Percentiles rank a stretch among this genome's conserved stretches.
Conservation (phyloP, 2,113 vertebrate species). For the Clarias gariepinus region DNA sequence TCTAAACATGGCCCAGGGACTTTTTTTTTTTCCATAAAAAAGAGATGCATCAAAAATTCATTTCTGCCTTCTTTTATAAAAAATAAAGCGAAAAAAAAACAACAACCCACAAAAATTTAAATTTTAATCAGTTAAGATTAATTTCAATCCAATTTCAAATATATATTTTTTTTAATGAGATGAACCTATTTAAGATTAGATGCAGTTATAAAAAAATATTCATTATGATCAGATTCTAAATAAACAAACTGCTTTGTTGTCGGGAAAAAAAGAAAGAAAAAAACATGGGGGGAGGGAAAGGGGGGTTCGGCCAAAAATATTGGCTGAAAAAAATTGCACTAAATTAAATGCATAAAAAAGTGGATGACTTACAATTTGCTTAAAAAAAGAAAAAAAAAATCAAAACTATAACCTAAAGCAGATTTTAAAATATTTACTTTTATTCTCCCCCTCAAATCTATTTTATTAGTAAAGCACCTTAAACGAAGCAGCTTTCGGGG, state of each 20-base stretch:
- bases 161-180: too few species aligned
- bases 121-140: neutral
- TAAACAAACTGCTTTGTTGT: neutral
- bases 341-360: neutral
- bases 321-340: neutral
- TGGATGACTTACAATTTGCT: neutral
- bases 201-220: neutral
- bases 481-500: too few species aligned
- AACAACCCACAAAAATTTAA: neutral
- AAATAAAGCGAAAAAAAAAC: neutral
- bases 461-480: too few species aligned
- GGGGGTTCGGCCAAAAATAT: neutral
- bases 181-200: neutral
- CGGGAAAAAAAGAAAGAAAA: too few species aligned
- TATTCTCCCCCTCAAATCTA: too few species aligned
- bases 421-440: neutral
- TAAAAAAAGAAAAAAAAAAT: neutral
- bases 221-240: neutral
- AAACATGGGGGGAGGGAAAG: too few species aligned
- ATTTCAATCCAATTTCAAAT: neutral
- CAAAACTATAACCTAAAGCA: neutral
- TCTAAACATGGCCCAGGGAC: neutral
- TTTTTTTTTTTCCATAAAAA: neutral
- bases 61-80: neutral
- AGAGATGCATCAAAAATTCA: constrained; percentile 4